Evolutionary conservation across 2,113 vertebrate genomes (phyloP), one percentile per base, ranked within the genome.

Genomic region (Neotragus pygmaeus): DNA sequence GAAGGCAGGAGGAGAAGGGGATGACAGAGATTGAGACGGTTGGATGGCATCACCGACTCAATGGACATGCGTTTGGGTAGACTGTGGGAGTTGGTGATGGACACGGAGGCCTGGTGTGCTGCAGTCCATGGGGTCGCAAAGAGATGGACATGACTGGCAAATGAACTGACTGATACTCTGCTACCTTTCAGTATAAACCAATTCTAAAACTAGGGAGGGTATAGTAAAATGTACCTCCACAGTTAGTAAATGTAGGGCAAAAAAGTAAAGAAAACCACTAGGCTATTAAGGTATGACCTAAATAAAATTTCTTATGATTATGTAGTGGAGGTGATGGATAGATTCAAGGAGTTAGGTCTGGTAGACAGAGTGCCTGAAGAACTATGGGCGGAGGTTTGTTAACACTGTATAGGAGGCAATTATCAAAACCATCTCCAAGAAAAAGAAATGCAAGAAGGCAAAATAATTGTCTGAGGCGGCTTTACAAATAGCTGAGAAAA

Each of bases 181-280:
- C 11, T 60, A 17, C 25, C 25, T 30, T 75, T 84, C 30, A 58
- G 30, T 47, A 96, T 97, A 64, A 83, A 57, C 23, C 96, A 75
- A 89, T 85, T 98, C 97, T 98, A 98, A 98, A 96, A 95, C 49
- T 95, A 92, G 49, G 91, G 45, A 97, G 97, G 97, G 98, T 45
- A 64, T 91, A 97, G 80, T 78, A 97, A 84, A 98, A 98, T 97
- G 91, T 97, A 98, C 97, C n/a, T 93, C 91, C 95, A 96, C 7
- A 33, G 77, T 80, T 49, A 91, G 36, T n/a, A 88, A 78, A 19
- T 36, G 9, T 73, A 43, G 21, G 70, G 70, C 6, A 3, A 13
- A 25, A 43, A 43, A 43, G 21, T 43, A 73, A 39, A 73, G 70
- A 25, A 73, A 73, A 73, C 70, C 21, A 73, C 21, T 73, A 73